phyloP scores from a whole-genome alignment of 2,888 invertebrate species.

The Drosophila ustulata region DNA sequence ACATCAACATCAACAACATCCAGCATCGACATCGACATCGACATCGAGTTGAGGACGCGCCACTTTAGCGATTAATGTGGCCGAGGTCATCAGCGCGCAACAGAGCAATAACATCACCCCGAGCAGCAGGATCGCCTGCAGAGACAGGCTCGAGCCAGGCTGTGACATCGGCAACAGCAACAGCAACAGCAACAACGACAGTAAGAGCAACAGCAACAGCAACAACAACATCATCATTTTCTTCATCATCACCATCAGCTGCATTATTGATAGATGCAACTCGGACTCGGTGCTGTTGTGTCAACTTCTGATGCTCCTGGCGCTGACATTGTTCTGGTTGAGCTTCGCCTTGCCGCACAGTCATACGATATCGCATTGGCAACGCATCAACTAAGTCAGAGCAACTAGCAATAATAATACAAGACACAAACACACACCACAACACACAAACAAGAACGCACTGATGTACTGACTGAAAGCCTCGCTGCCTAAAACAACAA shows the following conservation, averaged over 20 bases:
- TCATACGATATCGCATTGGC: conserved; percentile 46
- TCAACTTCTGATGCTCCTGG: conserved; percentile 46
- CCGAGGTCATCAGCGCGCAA: conserved; percentile 32
- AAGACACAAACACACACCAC: conserved; percentile 1
- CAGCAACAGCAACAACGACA: neutral
- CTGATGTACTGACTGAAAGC: conserved; percentile 79
- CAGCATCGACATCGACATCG: conserved; percentile 2
- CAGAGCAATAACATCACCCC: conserved; percentile 26
- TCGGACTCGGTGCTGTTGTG: conserved; percentile 44
- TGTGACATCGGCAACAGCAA: neutral
- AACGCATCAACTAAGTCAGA: conserved; percentile 43
- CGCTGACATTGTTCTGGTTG: conserved; percentile 42
- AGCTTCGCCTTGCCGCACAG: conserved; percentile 40
- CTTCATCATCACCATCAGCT: neutral
- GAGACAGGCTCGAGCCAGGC: neutral
- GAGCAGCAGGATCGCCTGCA: conserved; percentile 22
- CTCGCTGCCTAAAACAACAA: conserved; percentile 69
- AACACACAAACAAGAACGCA: conserved; percentile 46
- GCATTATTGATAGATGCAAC: neutral
- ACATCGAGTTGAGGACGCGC: neutral
- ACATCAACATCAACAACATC: conserved; percentile 7
- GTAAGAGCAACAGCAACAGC: neutral
- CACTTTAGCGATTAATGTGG: conserved; percentile 46
- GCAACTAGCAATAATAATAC: conserved; percentile 9
- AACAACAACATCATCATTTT: neutral